These are phyloP conservation scores for Micronycteris hirsuta DNA, from an alignment of 2,113 vertebrate species.

Conservation along the genomic window DNA sequence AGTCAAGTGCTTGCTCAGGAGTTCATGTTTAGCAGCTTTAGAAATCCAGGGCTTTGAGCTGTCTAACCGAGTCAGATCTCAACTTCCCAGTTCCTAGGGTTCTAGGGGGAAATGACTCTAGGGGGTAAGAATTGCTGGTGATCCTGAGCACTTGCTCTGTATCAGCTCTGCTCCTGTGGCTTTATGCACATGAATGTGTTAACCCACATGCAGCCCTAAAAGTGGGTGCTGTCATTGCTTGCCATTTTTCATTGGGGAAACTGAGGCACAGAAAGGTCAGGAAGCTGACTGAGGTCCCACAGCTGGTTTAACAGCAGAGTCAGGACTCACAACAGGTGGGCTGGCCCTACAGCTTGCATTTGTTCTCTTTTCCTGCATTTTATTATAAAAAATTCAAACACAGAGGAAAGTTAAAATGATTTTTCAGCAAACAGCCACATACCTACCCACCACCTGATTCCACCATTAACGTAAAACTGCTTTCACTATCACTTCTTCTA, in stretches of 20 bases:
- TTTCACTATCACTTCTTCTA: fast-evolving
- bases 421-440: not conserved
- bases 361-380: not conserved
- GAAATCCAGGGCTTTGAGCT: not conserved
- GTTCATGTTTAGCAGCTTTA: fast-evolving
- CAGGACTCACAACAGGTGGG: not conserved
- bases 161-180: not conserved
- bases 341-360: not conserved
- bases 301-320: fast-evolving
- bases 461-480: fast-evolving
- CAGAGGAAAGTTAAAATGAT: not conserved
- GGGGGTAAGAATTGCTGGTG: not conserved
- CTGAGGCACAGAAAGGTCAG: not conserved
- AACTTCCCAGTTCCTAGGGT: not conserved
- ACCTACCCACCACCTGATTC: no score
- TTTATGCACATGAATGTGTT: fast-evolving
- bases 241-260: fast-evolving
- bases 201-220: no score
- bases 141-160: fast-evolving
- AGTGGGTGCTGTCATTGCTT: fast-evolving
- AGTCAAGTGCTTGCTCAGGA: not conserved
- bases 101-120: not conserved
- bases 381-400: not conserved
- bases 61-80: not conserved
- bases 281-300: not conserved